phyloP scores from a whole-genome alignment of 2,797 vertebrate species.

The Trachurus trachurus region DNA sequence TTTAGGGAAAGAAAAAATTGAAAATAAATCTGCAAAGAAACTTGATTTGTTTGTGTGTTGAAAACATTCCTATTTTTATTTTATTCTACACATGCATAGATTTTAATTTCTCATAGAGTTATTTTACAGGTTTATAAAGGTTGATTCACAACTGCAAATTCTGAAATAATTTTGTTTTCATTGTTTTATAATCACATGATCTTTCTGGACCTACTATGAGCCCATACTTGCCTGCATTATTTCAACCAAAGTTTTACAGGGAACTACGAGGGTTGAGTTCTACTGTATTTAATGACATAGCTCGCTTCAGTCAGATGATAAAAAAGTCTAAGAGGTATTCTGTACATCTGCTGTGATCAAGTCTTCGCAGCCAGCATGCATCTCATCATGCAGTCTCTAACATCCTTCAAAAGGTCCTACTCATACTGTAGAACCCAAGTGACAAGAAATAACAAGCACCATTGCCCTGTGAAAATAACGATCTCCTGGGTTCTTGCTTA shows the following conservation, averaged over 20 bases:
- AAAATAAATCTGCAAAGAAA: no score
- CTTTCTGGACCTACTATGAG: not conserved
- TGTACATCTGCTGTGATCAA: conserved; percentile 63
- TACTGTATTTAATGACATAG: conserved; percentile 37
- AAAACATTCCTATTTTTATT: no score
- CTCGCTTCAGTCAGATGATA: conserved; percentile 43
- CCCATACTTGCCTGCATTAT: conserved; percentile 2
- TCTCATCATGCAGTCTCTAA: conserved; percentile 73
- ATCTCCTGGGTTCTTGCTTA: conserved; percentile 64
- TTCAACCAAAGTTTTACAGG: not conserved
- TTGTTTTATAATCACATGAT: no score
- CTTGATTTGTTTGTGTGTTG: no score
- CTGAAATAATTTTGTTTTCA: no score
- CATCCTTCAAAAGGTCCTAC: conserved; percentile 69
- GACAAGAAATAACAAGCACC: conserved; percentile 76
- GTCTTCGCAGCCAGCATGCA: conserved; percentile 40
- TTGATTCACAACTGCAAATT: no score
- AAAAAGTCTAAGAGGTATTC: conserved; percentile 57
- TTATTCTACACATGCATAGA: no score
- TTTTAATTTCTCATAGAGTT: no score
- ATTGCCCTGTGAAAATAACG: conserved; percentile 69
- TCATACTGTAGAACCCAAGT: conserved; percentile 62
- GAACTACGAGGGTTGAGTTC: conserved; percentile 33
- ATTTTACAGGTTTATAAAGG: no score
- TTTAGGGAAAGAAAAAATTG: no score